A percentile compares a stretch with the other conserved stretches of the same genome.
Evolutionary conservation across 2,113 vertebrate species (phyloP).

Genomic region (Chionodraco myersi): DNA sequence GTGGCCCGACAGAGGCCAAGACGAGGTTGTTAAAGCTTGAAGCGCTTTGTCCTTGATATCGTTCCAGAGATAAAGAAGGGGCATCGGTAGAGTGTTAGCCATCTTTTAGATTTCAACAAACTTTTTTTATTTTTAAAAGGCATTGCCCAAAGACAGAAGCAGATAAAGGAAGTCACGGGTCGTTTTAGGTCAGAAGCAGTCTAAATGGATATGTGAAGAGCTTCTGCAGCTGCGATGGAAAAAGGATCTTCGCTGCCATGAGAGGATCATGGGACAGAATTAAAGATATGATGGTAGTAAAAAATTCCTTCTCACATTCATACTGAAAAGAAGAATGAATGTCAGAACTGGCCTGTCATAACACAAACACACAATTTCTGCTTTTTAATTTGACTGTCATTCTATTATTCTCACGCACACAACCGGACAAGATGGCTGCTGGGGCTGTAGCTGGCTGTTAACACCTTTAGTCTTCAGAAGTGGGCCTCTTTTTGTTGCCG

Average conservation of each 20-base stretch:
- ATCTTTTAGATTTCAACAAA: slow-evolving; percentile 13
- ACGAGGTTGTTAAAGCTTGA: background rate
- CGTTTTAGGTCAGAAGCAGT: background rate
- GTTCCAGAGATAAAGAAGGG: background rate
- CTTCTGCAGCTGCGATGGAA: slow-evolving; percentile 1
- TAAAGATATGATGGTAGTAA: slow-evolving; percentile 5
- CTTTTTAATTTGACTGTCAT: background rate
- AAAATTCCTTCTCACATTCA: background rate
- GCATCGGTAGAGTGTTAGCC: background rate
- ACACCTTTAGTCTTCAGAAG: slow-evolving; percentile 67
- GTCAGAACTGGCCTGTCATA: background rate
- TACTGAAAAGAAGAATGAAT: background rate
- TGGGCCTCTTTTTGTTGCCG: slow-evolving; percentile 68
- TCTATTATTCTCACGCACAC: slow-evolving; percentile 31
- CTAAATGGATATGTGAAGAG: slow-evolving; percentile 18
- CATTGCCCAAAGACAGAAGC: background rate
- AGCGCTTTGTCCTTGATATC: background rate
- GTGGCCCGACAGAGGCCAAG: background rate
- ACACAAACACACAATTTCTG: background rate
- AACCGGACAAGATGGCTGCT: slow-evolving; percentile 76
- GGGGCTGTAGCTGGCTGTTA: slow-evolving; percentile 63
- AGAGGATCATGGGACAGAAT: slow-evolving; percentile 6
- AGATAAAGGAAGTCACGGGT: slow-evolving; percentile 9
- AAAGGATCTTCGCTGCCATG: background rate
- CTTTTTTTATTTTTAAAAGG: slow-evolving; percentile 18